Conservation (phyloP, 2,888 invertebrate species). For the Chloromyia formosa region DNA sequence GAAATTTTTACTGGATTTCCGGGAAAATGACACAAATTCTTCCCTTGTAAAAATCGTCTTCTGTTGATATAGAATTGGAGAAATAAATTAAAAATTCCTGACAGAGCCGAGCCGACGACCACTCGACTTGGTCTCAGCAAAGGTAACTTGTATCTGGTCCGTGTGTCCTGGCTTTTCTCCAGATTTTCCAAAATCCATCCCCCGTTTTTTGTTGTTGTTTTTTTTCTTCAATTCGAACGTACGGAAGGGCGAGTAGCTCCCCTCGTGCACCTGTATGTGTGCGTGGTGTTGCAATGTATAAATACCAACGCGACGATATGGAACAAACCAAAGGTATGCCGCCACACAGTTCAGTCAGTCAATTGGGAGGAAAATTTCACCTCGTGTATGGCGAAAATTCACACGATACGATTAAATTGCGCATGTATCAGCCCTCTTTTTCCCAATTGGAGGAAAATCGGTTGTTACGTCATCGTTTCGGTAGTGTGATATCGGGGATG, state of each 20-base stretch:
- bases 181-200: conserved; percentile 42
- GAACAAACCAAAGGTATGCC: conserved; percentile 8
- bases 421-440: conserved; percentile 47
- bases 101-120: conserved; percentile 58
- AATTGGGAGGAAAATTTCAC: conserved; percentile 22
- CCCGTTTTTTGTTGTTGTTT: not conserved
- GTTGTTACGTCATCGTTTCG: conserved; percentile 48
- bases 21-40: conserved; percentile 17
- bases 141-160: conserved; percentile 64
- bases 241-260: not conserved
- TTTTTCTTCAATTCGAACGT: not conserved
- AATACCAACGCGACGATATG: not conserved
- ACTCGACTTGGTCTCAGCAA: conserved; percentile 65
- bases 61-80: conserved; percentile 13
- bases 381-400: not conserved
- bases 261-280: conserved; percentile 26
- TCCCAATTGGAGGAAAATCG: conserved; percentile 49
- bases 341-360: not conserved
- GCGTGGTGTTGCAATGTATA: not conserved
- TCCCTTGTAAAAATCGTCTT: not conserved
- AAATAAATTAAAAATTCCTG: conserved; percentile 46
- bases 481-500: conserved; percentile 9
- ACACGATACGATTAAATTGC: conserved; percentile 44
- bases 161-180: conserved; percentile 51
- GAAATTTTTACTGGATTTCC: conserved; percentile 17